Percentiles rank a stretch among this genome's conserved stretches.
phyloP scores from a whole-genome alignment of 2,113 vertebrate genomes.

The Heloderma charlesbogerti region DNA sequence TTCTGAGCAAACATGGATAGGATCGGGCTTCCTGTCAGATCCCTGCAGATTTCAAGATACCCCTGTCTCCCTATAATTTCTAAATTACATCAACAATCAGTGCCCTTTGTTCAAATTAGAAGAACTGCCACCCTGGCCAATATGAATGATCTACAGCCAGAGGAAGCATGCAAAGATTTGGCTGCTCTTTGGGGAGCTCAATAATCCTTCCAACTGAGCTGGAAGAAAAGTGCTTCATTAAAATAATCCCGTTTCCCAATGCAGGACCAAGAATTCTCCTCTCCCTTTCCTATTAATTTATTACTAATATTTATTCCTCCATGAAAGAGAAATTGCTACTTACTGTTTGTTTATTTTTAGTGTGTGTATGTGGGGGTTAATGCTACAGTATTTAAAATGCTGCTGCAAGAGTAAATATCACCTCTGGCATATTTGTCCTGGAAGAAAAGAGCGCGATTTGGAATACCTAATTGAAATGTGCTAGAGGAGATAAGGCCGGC shows the following conservation, averaged over 20 bases:
- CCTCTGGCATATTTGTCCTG: slow-evolving; percentile 78
- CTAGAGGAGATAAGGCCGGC: slow-evolving; percentile 78
- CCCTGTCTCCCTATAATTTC: no score
- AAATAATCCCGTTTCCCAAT: slow-evolving; percentile 50
- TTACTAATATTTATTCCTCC: slow-evolving; percentile 57
- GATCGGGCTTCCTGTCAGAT: background rate
- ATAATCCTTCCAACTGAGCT: slow-evolving; percentile 33
- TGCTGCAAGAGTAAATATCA: slow-evolving; percentile 77
- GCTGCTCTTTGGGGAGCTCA: slow-evolving; percentile 11
- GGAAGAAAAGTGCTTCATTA: slow-evolving; percentile 50
- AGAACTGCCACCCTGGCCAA: background rate
- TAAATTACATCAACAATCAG: background rate
- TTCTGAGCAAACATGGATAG: background rate
- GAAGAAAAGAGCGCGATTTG: slow-evolving; percentile 75
- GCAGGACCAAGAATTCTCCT: slow-evolving; percentile 46
- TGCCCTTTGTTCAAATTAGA: no score
- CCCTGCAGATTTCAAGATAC: background rate
- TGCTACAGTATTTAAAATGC: slow-evolving; percentile 73
- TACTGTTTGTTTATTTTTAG: background rate
- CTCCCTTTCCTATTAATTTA: slow-evolving; percentile 48
- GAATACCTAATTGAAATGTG: slow-evolving; percentile 86
- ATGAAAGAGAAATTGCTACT: slow-evolving; percentile 48
- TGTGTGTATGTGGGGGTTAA: background rate
- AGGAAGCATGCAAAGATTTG: background rate
- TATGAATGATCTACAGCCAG: background rate